Percentiles rank a stretch among this genome's conserved stretches.
Evolutionary conservation across 1,140 invertebrate species (phyloP).

Genomic region (Physella acuta): DNA sequence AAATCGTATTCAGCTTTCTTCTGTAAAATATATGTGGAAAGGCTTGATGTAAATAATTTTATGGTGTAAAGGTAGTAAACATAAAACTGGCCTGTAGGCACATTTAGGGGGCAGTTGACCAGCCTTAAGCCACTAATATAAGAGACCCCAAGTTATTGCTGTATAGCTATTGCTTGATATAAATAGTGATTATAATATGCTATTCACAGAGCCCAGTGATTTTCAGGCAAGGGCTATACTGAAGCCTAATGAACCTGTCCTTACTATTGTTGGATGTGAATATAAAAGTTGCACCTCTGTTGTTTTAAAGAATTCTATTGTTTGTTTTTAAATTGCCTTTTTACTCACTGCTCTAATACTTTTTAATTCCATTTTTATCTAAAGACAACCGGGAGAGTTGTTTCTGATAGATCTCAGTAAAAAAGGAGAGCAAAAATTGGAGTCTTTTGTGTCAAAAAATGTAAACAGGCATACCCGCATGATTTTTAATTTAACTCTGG

Average conservation of each 20-base stretch:
- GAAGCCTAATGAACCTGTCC: background rate
- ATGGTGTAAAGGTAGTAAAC: too few species aligned
- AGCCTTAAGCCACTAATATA: background rate
- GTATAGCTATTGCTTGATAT: background rate
- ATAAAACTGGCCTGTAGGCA: background rate
- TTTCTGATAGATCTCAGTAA: conserved; percentile 41
- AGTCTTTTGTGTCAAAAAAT: conserved; percentile 48
- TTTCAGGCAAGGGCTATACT: background rate
- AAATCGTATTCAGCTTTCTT: conserved; percentile 3
- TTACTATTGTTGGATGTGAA: too few species aligned
- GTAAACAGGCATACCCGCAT: conserved; percentile 62
- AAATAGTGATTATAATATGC: background rate
- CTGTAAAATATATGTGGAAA: background rate
- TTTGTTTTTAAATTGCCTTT: conserved; percentile 53
- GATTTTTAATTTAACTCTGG: conserved; percentile 63
- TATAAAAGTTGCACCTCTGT: background rate
- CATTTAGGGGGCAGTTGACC: background rate
- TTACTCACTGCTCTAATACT: too few species aligned
- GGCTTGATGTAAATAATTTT: too few species aligned
- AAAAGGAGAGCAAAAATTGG: conserved; percentile 40
- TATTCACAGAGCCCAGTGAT: background rate
- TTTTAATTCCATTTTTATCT: too few species aligned
- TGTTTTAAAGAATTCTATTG: conserved; percentile 35
- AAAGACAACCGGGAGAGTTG: conserved; percentile 40
- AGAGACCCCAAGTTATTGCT: background rate